Percentiles rank a stretch among this genome's conserved stretches.
Evolutionary conservation across 2,113 vertebrate species (phyloP).

Genomic region (Elachura formosa): DNA sequence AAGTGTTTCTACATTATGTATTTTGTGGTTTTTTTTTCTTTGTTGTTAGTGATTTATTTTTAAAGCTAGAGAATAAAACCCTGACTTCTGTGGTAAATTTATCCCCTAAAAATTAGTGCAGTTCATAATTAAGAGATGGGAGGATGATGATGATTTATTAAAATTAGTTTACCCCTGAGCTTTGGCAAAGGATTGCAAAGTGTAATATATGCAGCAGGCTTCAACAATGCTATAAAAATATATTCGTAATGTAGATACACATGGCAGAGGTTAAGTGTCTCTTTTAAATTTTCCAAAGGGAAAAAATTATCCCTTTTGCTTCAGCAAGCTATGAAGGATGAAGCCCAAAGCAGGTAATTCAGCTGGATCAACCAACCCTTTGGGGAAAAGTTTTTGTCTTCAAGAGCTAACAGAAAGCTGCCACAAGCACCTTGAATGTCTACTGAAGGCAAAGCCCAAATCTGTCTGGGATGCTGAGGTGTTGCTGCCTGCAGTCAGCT

Average conservation of each 20-base stretch:
- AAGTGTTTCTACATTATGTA: constrained; percentile 25
- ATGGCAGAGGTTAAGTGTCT: neutral
- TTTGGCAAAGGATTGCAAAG: neutral
- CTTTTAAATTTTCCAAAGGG: neutral
- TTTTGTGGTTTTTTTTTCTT: neutral
- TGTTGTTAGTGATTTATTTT: neutral
- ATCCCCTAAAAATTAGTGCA: neutral
- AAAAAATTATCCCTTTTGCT: neutral
- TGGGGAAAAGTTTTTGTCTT: neutral
- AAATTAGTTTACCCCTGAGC: neutral
- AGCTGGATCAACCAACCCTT: neutral
- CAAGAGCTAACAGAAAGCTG: neutral
- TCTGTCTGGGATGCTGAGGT: neutral
- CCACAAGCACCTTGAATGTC: neutral
- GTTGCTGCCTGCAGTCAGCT: neutral
- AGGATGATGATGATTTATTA: neutral
- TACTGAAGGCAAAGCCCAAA: neutral
- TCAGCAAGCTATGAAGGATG: neutral
- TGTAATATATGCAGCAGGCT: neutral
- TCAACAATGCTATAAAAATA: constrained; percentile 15
- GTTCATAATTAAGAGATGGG: neutral
- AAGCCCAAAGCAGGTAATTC: neutral
- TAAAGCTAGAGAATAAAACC: neutral
- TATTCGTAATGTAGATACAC: neutral
- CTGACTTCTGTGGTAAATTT: neutral